Evolutionary conservation across 2,113 vertebrate genomes (phyloP).

Genomic region (Oreochromis aureus): DNA sequence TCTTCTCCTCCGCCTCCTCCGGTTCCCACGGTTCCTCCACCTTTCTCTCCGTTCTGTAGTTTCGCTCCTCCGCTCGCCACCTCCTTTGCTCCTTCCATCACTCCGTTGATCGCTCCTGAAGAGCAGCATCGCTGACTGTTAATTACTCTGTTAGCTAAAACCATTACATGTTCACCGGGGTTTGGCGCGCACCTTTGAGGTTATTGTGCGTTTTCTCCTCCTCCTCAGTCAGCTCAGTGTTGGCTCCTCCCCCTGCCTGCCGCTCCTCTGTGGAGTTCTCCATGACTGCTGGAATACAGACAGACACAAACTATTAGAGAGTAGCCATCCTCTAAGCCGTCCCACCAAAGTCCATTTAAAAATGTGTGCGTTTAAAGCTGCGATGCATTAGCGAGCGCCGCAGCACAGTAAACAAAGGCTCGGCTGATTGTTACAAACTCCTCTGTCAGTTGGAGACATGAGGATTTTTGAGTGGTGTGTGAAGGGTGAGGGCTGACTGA

Average conservation of each 20-base stretch:
- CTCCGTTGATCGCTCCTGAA: slow-evolving; percentile 5
- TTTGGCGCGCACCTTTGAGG: slow-evolving; percentile 16
- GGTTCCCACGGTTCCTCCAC: neutral
- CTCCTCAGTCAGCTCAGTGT: neutral
- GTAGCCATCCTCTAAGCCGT: neutral
- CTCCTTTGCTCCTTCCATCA: slow-evolving; percentile 16
- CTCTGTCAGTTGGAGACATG: neutral
- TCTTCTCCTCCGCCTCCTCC: slow-evolving; percentile 66
- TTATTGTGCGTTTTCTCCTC: slow-evolving; percentile 16
- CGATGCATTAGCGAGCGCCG: neutral
- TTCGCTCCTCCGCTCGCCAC: slow-evolving; percentile 36
- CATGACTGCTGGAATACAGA: slow-evolving; percentile 31
- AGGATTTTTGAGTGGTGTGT: neutral
- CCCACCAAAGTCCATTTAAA: neutral
- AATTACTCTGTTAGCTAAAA: neutral
- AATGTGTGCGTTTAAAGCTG: neutral
- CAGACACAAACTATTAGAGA: neutral
- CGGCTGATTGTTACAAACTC: neutral
- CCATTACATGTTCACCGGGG: fast-evolving
- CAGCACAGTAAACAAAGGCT: neutral
- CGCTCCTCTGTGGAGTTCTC: slow-evolving; percentile 44
- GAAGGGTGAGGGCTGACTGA: neutral
- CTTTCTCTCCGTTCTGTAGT: slow-evolving; percentile 38
- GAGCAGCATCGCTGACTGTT: neutral
- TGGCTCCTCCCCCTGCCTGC: slow-evolving; percentile 26